Evolutionary conservation across 1,140 invertebrate genomes (phyloP).

Genomic region (Brachionus koreanus): DNA sequence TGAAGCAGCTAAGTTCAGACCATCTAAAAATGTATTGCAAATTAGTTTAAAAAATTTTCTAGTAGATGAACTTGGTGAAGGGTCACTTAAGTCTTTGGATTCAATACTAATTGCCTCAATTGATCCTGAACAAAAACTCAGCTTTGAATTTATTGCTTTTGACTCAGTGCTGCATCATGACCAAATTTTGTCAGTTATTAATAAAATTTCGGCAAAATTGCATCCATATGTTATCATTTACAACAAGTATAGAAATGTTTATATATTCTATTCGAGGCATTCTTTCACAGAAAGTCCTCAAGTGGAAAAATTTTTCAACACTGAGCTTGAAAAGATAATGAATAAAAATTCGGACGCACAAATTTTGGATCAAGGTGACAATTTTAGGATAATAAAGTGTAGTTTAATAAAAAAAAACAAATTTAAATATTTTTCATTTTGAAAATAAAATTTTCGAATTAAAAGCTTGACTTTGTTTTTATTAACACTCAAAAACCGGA

Average conservation of each 20-base stretch:
- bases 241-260: conserved; percentile 27
- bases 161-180: conserved; percentile 1
- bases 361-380: not conserved
- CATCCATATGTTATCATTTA: conserved; percentile 25
- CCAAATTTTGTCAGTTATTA: not conserved
- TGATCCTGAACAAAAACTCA: not conserved
- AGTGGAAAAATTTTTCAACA: not conserved
- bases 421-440: conserved; percentile 38
- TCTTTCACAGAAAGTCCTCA: not conserved
- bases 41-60: conserved; percentile 17
- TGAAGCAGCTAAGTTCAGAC: conserved; percentile 14
- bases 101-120: not conserved
- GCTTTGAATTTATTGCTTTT: conserved; percentile 21
- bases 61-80: conserved; percentile 1
- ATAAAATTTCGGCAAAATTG: not conserved
- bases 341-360: not conserved
- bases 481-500: no score
- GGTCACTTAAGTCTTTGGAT: not conserved
- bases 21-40: conserved; percentile 3
- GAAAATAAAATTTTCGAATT: not conserved
- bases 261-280: conserved; percentile 21
- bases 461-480: not conserved
- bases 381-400: not conserved
- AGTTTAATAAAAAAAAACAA: not conserved
- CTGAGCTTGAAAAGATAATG: conserved; percentile 5